Base-by-base conservation (phyloP, 2,888 invertebrate genomes). In the Laspeyria flexula region DNA sequence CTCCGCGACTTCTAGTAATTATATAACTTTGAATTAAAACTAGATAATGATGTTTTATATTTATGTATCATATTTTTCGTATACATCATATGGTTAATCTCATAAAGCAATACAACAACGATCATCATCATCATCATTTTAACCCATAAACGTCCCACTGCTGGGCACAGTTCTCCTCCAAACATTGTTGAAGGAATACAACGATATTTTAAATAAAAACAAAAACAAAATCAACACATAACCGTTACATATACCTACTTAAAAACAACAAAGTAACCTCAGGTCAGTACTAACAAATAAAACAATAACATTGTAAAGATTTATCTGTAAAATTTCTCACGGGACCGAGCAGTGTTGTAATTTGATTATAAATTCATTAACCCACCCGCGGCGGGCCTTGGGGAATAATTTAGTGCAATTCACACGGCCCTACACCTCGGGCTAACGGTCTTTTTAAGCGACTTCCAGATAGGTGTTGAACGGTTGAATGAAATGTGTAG, bases 361-460 rank as follows among this genome's bases (percentile, higher is more conserved):
- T 90, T 90, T 86, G 86, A 91, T 93, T 92, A 92, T 92, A 92
- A 92, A 93, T 93, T 91, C 92, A 93, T 91, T 88, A 86, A 86
- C 82, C 84, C 83, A 82, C 78, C 88, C 85, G 77, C 83, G 79
- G 78, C 74, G 77, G 45, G 81, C 86, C 85, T 76, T 65, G 75
- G 89, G 90, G 92, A 90, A 92, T 92, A 88, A 93, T 92, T 92
- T 88, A 92, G 86, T 87, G 85, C 83, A 80, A 83, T 88, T 85
- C 88, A 86, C 86, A 84, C 88, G 77, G 79, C 66, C 83, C 78
- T 78, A 83, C 90, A 85, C 88, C 85, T 86, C 80, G 44, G 65
- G 63, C 67, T 59, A 54, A 46, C 60, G 52, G 46, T 55, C 55
- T 65, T 69, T 67, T 68, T 60, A 69, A 65, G 57, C 45, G 55